phyloP scores from a whole-genome alignment of 2,888 invertebrate genomes.

The Thera obeliscata region DNA sequence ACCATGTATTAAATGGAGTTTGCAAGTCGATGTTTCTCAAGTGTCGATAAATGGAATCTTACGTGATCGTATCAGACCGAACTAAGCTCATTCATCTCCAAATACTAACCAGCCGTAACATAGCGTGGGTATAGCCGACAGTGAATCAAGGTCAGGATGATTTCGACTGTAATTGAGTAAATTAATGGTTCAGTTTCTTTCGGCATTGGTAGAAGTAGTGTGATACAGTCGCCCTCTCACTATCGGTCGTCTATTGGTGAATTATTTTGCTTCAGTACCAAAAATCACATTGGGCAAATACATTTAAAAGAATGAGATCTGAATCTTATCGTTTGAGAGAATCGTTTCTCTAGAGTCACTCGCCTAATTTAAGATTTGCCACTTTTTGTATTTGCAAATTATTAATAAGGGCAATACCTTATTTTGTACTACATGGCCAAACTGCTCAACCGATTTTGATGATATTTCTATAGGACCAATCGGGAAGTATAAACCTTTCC shows the following conservation, averaged over 20 bases:
- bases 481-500: too few relatives aligned
- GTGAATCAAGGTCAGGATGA: constrained; percentile 26
- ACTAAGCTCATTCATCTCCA: constrained; percentile 12
- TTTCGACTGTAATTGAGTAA: constrained; percentile 23
- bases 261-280: too few relatives aligned
- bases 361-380: too few relatives aligned
- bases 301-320: too few relatives aligned
- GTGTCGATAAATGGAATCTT: not conserved
- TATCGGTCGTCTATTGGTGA: not conserved
- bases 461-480: too few relatives aligned
- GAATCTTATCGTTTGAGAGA: too few relatives aligned
- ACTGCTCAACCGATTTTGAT: too few relatives aligned
- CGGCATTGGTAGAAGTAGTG: not conserved
- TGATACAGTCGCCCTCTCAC: not conserved
- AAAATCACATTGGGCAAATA: too few relatives aligned
- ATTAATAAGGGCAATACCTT: too few relatives aligned
- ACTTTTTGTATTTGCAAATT: too few relatives aligned
- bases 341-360: too few relatives aligned
- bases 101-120: constrained; percentile 9
- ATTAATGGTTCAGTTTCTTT: constrained; percentile 11
- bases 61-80: constrained; percentile 3
- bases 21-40: not conserved
- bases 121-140: constrained; percentile 25
- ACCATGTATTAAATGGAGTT: not conserved
- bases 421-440: too few relatives aligned